Base-by-base conservation (phyloP, 2,888 invertebrate species). In the Dioctria linearis region DNA sequence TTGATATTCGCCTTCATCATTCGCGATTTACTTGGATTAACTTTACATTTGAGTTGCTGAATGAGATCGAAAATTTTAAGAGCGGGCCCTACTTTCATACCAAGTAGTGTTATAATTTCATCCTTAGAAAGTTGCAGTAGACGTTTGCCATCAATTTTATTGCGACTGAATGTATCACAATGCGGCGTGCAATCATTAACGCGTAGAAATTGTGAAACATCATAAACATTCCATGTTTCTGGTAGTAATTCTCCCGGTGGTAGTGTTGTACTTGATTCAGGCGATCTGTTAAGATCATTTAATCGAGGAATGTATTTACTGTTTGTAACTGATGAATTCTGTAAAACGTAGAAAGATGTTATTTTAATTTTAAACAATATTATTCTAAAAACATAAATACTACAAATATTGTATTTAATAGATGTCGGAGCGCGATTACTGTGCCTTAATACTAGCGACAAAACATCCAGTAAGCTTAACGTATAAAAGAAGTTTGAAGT, bases 81-180 rank as follows among this genome's bases (percentile, higher is more conserved):
- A 25, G 97, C 96, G 5, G 98, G 98, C 2, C 98, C 98, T 81
- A 98, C 97, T 91, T 97, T 98, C 92, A 96, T 97, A 84, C 96
- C 95, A 40, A 97, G 93, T 83, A 97, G 90, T 85, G 94, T 95
- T 85, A 97, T 93, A 83, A 98, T 95, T 90, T 97, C 95, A 87
- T 97, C 97, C 90, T 97, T 96, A 73, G 94, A 94, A 81, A 98
- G 90, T 83, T 93, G 92, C 82, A 98, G 90, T 86, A 98, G 90
- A 86, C 92, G 92, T 82, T 94, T 92, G 1, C 98, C 98, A 84
- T 95, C 95, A 83, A 98, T 93, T 88, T 93, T 93, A 91, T 94
- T 90, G 83, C 93, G 90, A 84, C 90, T 90, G 85, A 94, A 93
- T 79, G 92, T 92, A 84, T 92, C 91, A 85, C 93, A 93, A 86